Base-by-base conservation (phyloP, 1,140 invertebrate genomes). In the Daktulosphaira vitifoliae region DNA sequence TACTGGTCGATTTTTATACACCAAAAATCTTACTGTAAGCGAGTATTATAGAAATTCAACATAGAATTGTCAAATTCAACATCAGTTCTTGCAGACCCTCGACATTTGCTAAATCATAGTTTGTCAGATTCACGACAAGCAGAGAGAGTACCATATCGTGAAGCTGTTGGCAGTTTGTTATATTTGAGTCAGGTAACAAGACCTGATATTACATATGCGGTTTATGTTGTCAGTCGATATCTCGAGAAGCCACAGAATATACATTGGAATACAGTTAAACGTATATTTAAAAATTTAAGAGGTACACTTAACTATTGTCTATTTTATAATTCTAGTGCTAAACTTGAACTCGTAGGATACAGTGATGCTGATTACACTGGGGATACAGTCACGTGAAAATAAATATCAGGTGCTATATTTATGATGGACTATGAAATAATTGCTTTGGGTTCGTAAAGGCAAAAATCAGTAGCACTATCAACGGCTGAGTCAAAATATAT, bases 321-420 rank as follows among this genome's bases (percentile, higher is more conserved):
- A n/a, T n/a, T 67, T 48, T 68, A 59, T 49, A 5, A 67, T 66
- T 42, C 38, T 42, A 37, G 13, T 16, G 22, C 16, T 9, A 42
- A 2, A 20, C 16, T 66, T 13, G 66, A 67, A 3, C 64, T 68
- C 0, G n/a, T 5, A 8, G 44, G 65, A 13, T 70, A 46, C n/a
- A 20, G 25, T 29, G 72, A 75, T 65, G 73, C 73, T 44, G 74
- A 75, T 53, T 75, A 72, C 70, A 69, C 59, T 25, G 53, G 69
- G 51, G 33, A 70, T 71, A 33, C 49, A 26, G 26, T 70, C 9
- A 70, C 77, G 67, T 71, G 56, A 65, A 62, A 69, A 69, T 74
- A 72, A 5, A 68, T 70, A 37, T 72, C 72, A 18, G 75, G 77
- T 2, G 74, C 72, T 67, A 53, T 74, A 0, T 73, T 75, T 64